Evolutionary conservation across 2,888 invertebrate species (phyloP).

Genomic region (Chloroclysta siterata): DNA sequence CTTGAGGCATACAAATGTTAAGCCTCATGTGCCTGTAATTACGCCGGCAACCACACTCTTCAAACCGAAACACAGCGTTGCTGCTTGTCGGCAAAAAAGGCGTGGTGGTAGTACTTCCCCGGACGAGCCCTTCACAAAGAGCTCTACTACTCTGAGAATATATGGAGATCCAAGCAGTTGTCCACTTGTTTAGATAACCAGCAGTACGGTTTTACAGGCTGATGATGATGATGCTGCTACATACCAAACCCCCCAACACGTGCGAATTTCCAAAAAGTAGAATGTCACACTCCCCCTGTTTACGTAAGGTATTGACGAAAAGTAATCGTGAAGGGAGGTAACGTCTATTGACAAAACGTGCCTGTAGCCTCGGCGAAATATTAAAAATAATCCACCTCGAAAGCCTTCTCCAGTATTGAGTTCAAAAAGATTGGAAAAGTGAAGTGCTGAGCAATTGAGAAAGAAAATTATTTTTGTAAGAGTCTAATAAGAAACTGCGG

Average conservation of each 20-base stretch:
- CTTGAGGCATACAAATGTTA: no score
- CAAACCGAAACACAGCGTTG: no score
- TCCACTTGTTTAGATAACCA: no score
- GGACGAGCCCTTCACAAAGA: no score
- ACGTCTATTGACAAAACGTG: constrained; percentile 78
- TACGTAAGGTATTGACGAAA: constrained; percentile 70
- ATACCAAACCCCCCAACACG: constrained; percentile 40
- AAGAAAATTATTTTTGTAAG: constrained; percentile 37
- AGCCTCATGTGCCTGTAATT: no score
- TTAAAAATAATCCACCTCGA: constrained; percentile 46
- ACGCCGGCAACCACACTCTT: no score
- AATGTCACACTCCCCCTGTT: constrained; percentile 65
- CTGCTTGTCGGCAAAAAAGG: no score
- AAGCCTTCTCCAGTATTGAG: constrained; percentile 52
- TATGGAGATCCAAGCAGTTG: no score
- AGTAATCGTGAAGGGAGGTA: constrained; percentile 67
- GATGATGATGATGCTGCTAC: neutral
- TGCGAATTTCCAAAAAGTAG: constrained; percentile 48
- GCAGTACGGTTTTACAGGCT: neutral
- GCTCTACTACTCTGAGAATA: no score
- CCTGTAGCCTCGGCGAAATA: constrained; percentile 55
- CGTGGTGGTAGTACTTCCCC: no score
- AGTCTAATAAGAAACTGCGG: constrained; percentile 6
- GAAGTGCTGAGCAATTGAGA: constrained; percentile 42
- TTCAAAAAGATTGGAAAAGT: constrained; percentile 53